phyloP scores from a whole-genome alignment of 1,140 invertebrate species.

The Ceratosolen solmsi region DNA sequence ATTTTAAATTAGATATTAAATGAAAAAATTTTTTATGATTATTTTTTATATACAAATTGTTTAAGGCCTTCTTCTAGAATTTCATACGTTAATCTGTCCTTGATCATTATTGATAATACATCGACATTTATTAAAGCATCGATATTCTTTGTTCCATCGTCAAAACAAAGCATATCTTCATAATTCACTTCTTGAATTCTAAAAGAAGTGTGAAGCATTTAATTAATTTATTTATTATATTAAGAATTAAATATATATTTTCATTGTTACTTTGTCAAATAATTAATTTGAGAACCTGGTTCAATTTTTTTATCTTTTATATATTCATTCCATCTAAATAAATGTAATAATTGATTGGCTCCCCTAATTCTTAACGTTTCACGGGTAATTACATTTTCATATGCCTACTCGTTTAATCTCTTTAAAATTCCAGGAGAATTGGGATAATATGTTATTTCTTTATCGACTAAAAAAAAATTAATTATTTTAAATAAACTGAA shows the following conservation, averaged over 20 bases:
- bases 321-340: conserved; percentile 83
- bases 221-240: conserved; percentile 26
- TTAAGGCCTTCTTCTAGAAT: conserved; percentile 73
- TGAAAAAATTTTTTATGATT: conserved; percentile 22
- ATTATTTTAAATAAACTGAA: conserved; percentile 72
- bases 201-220: conserved; percentile 58
- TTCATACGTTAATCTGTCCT: conserved; percentile 72
- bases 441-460: conserved; percentile 75
- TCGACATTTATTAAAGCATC: conserved; percentile 75
- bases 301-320: conserved; percentile 84
- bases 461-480: conserved; percentile 73
- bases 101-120: conserved; percentile 76
- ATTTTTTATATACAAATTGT: conserved; percentile 61
- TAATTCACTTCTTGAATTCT: conserved; percentile 77
- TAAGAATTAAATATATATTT: conserved; percentile 29
- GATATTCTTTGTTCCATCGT: conserved; percentile 80
- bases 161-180: conserved; percentile 83
- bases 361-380: conserved; percentile 79
- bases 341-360: conserved; percentile 78
- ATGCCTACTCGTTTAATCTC: conserved; percentile 74
- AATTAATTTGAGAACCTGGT: conserved; percentile 81
- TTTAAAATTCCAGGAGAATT: conserved; percentile 79
- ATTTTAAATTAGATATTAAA: conserved; percentile 33
- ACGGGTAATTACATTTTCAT: conserved; percentile 78
- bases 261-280: conserved; percentile 79